These are phyloP conservation scores for Tyto alba DNA, from an alignment of 2,113 vertebrate genomes.

Conservation along the genomic window DNA sequence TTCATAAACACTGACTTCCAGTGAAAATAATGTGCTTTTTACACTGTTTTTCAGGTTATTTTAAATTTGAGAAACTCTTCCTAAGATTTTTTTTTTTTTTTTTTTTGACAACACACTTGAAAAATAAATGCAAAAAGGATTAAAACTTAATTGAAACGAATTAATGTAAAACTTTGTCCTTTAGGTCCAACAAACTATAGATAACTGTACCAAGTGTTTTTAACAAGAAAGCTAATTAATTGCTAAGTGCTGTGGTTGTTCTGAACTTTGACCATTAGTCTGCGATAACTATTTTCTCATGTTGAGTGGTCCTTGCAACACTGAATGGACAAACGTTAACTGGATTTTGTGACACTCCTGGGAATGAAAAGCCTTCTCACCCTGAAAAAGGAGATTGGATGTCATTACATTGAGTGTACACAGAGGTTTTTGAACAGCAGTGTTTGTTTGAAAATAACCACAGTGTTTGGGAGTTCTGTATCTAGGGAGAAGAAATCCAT, in stretches of 20 bases:
- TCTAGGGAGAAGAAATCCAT: not conserved
- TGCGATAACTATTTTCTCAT: not conserved
- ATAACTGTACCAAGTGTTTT: not conserved
- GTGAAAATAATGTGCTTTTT: not conserved
- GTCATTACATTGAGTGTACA: not conserved
- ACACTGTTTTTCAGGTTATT: not conserved
- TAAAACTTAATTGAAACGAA: not conserved
- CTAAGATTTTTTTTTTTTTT: not conserved
- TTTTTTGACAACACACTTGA: not conserved
- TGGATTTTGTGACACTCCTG: not conserved
- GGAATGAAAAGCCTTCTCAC: not conserved
- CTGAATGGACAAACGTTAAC: not conserved
- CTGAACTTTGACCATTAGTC: not conserved
- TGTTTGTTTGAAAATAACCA: not conserved
- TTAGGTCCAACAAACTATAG: not conserved
- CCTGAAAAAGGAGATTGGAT: not conserved
- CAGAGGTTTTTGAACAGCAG: not conserved
- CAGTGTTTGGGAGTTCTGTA: not conserved
- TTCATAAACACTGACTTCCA: not conserved
- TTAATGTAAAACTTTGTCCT: not conserved
- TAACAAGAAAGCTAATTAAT: not conserved
- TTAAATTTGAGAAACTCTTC: not conserved
- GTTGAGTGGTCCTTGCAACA: not conserved
- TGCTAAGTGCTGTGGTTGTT: not conserved
- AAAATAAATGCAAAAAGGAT: not conserved